Evolutionary conservation across 2,113 vertebrate species (phyloP).

Genomic region (Podilymbus podiceps): DNA sequence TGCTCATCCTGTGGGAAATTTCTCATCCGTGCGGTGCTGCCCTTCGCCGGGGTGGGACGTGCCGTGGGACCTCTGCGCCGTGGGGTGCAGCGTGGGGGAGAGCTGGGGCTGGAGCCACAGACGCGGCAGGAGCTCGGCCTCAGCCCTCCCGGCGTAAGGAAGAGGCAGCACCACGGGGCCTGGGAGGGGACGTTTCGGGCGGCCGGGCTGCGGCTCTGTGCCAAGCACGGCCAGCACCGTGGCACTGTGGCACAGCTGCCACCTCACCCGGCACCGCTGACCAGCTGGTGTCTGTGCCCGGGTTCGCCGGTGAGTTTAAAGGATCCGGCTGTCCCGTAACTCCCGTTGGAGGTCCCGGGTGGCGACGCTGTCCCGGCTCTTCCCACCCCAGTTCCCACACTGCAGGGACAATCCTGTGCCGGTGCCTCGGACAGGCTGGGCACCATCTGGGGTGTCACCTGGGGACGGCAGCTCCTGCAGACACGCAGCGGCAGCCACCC

Average conservation of each 20-base stretch:
- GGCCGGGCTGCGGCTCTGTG: neutral
- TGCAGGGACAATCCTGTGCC: rapidly evolving
- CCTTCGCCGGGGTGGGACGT: neutral
- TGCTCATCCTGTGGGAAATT: neutral
- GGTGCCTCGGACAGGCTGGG: rapidly evolving
- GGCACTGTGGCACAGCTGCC: neutral
- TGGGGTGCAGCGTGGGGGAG: rapidly evolving
- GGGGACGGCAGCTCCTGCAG: neutral
- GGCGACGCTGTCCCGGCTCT: neutral
- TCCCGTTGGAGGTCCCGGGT: neutral
- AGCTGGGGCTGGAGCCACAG: neutral
- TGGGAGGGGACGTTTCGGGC: rapidly evolving
- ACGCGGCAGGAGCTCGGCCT: neutral
- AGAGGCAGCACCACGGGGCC: rapidly evolving
- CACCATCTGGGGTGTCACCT: no score
- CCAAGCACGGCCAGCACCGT: rapidly evolving
- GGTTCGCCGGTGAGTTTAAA: neutral
- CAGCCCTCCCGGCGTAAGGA: neutral
- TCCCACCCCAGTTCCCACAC: neutral
- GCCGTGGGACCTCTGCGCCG: neutral
- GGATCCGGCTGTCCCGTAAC: neutral
- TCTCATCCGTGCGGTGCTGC: rapidly evolving
- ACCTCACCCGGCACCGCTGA: neutral
- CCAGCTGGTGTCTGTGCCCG: neutral
- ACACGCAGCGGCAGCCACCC: neutral